Evolutionary conservation across 2,797 vertebrate species (phyloP).

Genomic region (Simalia tracyae): DNA sequence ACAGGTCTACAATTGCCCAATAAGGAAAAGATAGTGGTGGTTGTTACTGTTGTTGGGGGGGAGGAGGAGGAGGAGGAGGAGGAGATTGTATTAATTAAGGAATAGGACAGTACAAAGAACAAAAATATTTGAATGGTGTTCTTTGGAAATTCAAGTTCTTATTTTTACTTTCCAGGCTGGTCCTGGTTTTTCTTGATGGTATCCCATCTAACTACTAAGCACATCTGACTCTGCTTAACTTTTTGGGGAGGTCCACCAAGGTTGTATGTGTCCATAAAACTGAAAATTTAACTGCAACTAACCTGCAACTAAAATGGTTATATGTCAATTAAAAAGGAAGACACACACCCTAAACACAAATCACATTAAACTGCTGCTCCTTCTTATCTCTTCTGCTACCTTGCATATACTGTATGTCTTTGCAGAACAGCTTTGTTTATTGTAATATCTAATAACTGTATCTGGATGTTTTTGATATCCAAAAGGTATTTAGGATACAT

Average conservation of each 20-base stretch:
- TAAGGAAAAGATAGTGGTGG: background rate
- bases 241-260: background rate
- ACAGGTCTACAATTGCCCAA: background rate
- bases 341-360: background rate
- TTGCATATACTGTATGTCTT: background rate
- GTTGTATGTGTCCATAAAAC: background rate
- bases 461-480: background rate
- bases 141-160: background rate
- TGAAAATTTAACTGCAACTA: background rate
- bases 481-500: background rate
- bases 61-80: background rate
- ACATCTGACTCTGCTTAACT: background rate
- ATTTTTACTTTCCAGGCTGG: background rate
- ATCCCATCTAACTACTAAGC: background rate
- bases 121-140: background rate
- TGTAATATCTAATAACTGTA: background rate
- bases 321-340: background rate
- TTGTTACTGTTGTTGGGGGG: background rate
- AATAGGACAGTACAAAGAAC: background rate
- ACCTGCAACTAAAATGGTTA: background rate
- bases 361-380: background rate
- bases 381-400: background rate
- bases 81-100: background rate
- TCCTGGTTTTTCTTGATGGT: background rate
- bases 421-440: background rate